A percentile compares a stretch with the other conserved stretches of the same genome.
These are phyloP conservation scores for Syngnathus typhle DNA, from an alignment of 2,113 vertebrate species.

Conservation along the genomic window DNA sequence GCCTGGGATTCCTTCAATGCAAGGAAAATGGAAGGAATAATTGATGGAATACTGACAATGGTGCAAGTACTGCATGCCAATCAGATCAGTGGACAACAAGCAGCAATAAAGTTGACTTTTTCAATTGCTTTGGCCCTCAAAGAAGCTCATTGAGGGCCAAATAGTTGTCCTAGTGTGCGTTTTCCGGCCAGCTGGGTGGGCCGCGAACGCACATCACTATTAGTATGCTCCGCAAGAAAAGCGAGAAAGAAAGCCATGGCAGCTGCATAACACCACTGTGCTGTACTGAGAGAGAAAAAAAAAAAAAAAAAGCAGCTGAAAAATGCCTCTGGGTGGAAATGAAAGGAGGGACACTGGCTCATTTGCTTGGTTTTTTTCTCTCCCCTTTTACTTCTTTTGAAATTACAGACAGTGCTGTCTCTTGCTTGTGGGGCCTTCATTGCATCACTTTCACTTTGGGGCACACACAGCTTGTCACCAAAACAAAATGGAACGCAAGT, in stretches of 20 bases:
- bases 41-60: too few species aligned
- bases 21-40: neutral
- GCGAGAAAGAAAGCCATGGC: constrained; percentile 57
- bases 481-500: neutral
- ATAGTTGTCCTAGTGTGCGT: constrained; percentile 56
- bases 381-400: constrained; percentile 45
- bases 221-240: constrained; percentile 62
- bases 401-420: constrained; percentile 37
- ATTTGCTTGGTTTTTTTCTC: constrained; percentile 29
- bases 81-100: constrained; percentile 3
- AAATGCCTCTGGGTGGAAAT: constrained; percentile 53
- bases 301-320: constrained; percentile 30
- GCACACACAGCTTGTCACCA: neutral
- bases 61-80: neutral
- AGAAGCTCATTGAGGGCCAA: constrained; percentile 42
- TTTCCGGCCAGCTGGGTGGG: constrained; percentile 58
- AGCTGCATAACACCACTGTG: constrained; percentile 60
- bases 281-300: neutral
- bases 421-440: constrained; percentile 21
- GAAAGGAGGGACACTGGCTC: constrained; percentile 66
- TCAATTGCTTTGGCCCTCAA: constrained; percentile 49
- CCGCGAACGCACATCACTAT: constrained; percentile 53
- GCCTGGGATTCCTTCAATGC: neutral
- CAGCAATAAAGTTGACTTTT: constrained; percentile 20
- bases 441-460: constrained; percentile 12